Base-by-base conservation (phyloP, 1,140 invertebrate genomes). In the Glossosoma conforme region DNA sequence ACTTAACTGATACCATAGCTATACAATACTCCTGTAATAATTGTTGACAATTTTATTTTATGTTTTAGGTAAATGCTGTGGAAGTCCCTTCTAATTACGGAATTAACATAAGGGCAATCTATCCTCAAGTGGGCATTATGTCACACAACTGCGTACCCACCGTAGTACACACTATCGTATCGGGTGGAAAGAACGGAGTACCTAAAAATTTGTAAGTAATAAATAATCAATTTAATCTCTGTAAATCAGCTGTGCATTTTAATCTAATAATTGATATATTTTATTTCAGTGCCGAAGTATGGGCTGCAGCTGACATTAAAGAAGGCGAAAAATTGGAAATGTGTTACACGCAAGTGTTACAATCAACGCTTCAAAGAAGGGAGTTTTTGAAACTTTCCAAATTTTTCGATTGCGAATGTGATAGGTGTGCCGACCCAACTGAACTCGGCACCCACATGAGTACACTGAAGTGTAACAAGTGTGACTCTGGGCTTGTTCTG, bases 61-160 rank as follows among this genome's bases (percentile, higher is more conserved):
- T 30, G 9, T 52, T 58, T 18, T 55, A 74, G 72, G 70, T 90
- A 3, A 87, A 87, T 60, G 73, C 80, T 1, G 85, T 88, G 49
- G 86, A 89, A 62, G 76, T 85, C 1, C 75, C 81, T 36, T 79
- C 78, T 0, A 54, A 65, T 0, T 75, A 65, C 15, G 83, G 84
- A 1, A 81, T 78, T 58, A 67, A 72, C 11, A 74, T 89, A 1
- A 78, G 87, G 33, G 88, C 82, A 8, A 63, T 93, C 2, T 92
- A 86, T 63, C 85, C 87, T 0, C 78, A 74, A 25, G 74, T 87
- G 0, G 82, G 84, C 1, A 75, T 91, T 40, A 74, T 91, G 56
- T 86, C 86, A 1, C 89, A 92, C 64, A 84, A 80, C 54, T 93
- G 90, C 63, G 78, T 88, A 0, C 85, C 89, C 1, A 92, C 92